phyloP scores from a whole-genome alignment of 1,140 invertebrate species.

The Cotesia typhae region DNA sequence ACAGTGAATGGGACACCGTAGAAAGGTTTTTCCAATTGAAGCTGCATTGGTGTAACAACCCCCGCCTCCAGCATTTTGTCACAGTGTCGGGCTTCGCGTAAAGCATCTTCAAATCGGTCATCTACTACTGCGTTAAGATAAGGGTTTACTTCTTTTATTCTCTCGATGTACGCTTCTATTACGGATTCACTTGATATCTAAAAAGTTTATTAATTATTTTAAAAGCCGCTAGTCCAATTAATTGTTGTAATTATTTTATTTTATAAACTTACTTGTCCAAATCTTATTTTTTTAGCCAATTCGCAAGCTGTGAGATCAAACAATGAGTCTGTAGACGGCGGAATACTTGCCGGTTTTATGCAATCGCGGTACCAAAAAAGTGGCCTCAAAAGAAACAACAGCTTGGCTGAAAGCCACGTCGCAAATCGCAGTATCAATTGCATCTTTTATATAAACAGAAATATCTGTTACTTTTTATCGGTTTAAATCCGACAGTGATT shows the following conservation, averaged over 20 bases:
- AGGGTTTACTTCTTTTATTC: slow-evolving; percentile 77
- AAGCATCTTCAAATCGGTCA: slow-evolving; percentile 73
- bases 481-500: background rate
- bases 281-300: slow-evolving; percentile 60
- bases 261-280: slow-evolving; percentile 57
- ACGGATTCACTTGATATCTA: slow-evolving; percentile 72
- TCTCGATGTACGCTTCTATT: slow-evolving; percentile 72
- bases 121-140: slow-evolving; percentile 80
- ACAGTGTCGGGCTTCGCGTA: slow-evolving; percentile 72
- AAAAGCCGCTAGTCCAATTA: background rate
- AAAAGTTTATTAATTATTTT: background rate
- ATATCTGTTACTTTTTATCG: background rate
- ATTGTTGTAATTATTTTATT: background rate
- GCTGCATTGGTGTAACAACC: slow-evolving; percentile 51
- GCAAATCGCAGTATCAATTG: slow-evolving; percentile 37
- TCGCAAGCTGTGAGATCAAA: slow-evolving; percentile 52
- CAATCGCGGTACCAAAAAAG: slow-evolving; percentile 45
- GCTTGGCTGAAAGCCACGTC: slow-evolving; percentile 17
- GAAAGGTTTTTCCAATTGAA: slow-evolving; percentile 70
- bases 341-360: slow-evolving; percentile 41
- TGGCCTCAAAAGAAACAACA: slow-evolving; percentile 39
- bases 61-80: slow-evolving; percentile 67
- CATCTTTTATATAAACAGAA: slow-evolving; percentile 34
- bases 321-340: slow-evolving; percentile 51
- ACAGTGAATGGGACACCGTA: slow-evolving; percentile 83